Evolutionary conservation across 1,140 invertebrate genomes (phyloP).

Genomic region (Drosophila chauvacae): DNA sequence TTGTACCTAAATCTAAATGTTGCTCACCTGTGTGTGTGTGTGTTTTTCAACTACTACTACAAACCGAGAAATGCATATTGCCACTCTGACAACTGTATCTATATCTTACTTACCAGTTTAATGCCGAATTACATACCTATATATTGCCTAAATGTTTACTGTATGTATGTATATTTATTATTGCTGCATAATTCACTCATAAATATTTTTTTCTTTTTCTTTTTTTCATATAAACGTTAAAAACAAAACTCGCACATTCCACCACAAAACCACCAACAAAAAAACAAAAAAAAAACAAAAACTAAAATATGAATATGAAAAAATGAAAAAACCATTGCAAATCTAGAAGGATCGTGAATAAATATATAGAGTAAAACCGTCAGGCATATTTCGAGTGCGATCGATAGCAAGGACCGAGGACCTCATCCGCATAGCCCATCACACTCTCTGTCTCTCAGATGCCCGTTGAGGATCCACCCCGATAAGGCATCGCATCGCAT

Average conservation of each 20-base stretch:
- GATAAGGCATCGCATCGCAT: constrained; percentile 45
- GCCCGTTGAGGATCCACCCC: constrained; percentile 54
- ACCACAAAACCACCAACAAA: constrained; percentile 68
- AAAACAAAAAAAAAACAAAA: constrained; percentile 40
- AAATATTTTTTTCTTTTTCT: constrained; percentile 81
- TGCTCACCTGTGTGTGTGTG: constrained; percentile 51
- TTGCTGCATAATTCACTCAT: constrained; percentile 83
- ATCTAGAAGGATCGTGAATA: constrained; percentile 64
- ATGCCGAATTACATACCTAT: constrained; percentile 49
- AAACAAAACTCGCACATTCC: constrained; percentile 75
- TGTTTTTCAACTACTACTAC: constrained; percentile 29
- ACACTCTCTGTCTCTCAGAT: constrained; percentile 50
- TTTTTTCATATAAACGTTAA: constrained; percentile 82
- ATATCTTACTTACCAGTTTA: constrained; percentile 41
- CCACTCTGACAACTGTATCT: constrained; percentile 50
- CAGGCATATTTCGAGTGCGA: constrained; percentile 52
- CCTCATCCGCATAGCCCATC: constrained; percentile 32
- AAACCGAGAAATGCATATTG: constrained; percentile 51
- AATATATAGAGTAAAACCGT: constrained; percentile 29
- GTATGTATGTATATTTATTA: constrained; percentile 83
- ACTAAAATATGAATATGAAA: constrained; percentile 18
- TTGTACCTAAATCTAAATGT: constrained; percentile 56
- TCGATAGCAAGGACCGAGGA: constrained; percentile 51
- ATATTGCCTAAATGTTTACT: constrained; percentile 81
- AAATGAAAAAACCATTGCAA: constrained; percentile 20